A percentile compares a stretch with the other conserved stretches of the same genome.
These are phyloP conservation scores for Pyrocoelia pectoralis DNA, from an alignment of 2,888 invertebrate genomes.

Conservation along the genomic window DNA sequence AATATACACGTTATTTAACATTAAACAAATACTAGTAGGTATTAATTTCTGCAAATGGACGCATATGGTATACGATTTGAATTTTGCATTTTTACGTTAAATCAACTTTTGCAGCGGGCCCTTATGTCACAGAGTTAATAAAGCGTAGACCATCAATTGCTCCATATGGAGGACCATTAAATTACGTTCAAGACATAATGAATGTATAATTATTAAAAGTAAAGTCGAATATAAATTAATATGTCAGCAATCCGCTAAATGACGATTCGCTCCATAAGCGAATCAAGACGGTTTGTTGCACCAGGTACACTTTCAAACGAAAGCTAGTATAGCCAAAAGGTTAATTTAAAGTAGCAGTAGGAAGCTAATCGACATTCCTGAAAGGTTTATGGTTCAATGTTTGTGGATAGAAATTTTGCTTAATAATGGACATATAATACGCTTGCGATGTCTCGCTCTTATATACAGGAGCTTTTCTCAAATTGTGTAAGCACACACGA, in stretches of 20 bases:
- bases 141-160: slow-evolving; percentile 31
- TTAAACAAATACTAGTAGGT: slow-evolving; percentile 24
- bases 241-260: slow-evolving; percentile 20
- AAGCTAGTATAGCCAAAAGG: no score
- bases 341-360: no score
- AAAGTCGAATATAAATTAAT: slow-evolving; percentile 27
- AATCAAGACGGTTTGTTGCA: no score
- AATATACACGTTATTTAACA: slow-evolving; percentile 15
- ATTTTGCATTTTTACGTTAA: slow-evolving; percentile 35
- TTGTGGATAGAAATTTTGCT: no score
- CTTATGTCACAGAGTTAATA: slow-evolving; percentile 38
- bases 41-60: slow-evolving; percentile 12
- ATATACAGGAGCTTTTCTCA: no score
- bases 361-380: no score
- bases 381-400: no score
- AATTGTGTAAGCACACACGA: no score
- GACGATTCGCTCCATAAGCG: not conserved
- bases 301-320: no score
- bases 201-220: slow-evolving; percentile 45
- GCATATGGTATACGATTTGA: slow-evolving; percentile 24
- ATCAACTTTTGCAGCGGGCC: slow-evolving; percentile 43
- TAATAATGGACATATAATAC: no score
- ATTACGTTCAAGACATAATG: slow-evolving; percentile 41
- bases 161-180: slow-evolving; percentile 41
- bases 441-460: no score